A percentile compares a stretch with the other conserved stretches of the same genome.
These are phyloP conservation scores for Trachelus troglodyta DNA, from an alignment of 2,888 invertebrate genomes.

Conservation along the genomic window DNA sequence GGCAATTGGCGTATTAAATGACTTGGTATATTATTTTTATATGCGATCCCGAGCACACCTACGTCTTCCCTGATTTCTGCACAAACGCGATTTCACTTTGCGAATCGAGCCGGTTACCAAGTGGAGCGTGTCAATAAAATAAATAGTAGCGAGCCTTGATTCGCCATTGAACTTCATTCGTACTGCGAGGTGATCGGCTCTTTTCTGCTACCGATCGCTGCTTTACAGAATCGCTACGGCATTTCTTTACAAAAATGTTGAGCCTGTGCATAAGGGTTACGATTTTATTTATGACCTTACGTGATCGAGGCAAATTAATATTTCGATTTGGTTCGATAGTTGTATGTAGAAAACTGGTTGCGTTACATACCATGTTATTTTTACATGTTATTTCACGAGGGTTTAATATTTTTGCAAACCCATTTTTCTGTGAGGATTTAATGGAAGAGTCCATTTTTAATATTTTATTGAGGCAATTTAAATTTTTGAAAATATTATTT, in stretches of 20 bases:
- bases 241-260: neutral
- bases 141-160: constrained; percentile 35
- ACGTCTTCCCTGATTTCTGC: neutral
- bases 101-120: constrained; percentile 29
- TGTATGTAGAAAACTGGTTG: neutral
- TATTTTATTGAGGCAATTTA: neutral
- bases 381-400: neutral
- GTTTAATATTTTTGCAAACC: too few species aligned
- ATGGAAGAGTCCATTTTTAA: neutral
- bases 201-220: neutral
- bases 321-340: neutral
- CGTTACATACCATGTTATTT: neutral
- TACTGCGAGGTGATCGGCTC: neutral
- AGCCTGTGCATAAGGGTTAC: neutral
- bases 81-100: neutral
- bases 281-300: neutral
- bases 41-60: neutral
- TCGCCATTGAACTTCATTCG: constrained; percentile 46
- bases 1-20: neutral
- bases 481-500: neutral
- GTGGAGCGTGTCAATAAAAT: constrained; percentile 46
- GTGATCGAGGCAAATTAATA: neutral
- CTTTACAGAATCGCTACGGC: neutral
- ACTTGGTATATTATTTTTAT: neutral
- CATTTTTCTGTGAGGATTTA: neutral